These are phyloP conservation scores for Enteromius thamalakanensis DNA, from an alignment of 2,797 vertebrate genomes.

Conservation along the genomic window DNA sequence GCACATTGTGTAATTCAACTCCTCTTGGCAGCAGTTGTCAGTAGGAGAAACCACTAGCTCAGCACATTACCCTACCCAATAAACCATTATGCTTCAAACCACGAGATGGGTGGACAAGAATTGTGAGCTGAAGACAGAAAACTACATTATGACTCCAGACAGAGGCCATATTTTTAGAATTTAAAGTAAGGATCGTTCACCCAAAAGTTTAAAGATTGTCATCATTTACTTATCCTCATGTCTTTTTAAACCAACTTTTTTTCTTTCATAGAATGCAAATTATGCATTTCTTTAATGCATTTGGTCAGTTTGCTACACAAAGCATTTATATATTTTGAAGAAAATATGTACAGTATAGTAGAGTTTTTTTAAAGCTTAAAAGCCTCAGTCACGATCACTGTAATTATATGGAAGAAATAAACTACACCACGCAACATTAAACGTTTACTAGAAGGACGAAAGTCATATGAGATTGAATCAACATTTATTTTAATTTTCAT, in stretches of 20 bases:
- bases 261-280: not conserved
- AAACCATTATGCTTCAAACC: conserved; percentile 80
- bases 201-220: not conserved
- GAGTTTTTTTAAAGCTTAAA: conserved; percentile 1
- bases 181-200: not conserved
- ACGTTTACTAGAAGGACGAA: not conserved
- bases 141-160: conserved; percentile 59
- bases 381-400: not conserved
- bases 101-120: conserved; percentile 74
- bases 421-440: not conserved
- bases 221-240: not conserved
- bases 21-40: conserved; percentile 71
- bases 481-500: not conserved
- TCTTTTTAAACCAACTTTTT: not conserved
- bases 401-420: not conserved
- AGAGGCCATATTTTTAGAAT: conserved; percentile 43
- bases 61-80: conserved; percentile 79
- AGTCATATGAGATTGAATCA: not conserved
- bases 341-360: not conserved
- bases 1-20: conserved; percentile 72
- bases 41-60: conserved; percentile 76
- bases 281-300: too few relatives aligned
- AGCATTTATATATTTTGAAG: not conserved
- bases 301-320: not conserved
- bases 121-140: conserved; percentile 58